phyloP scores from a whole-genome alignment of 2,888 invertebrate genomes.

The Ethmia dodecea region DNA sequence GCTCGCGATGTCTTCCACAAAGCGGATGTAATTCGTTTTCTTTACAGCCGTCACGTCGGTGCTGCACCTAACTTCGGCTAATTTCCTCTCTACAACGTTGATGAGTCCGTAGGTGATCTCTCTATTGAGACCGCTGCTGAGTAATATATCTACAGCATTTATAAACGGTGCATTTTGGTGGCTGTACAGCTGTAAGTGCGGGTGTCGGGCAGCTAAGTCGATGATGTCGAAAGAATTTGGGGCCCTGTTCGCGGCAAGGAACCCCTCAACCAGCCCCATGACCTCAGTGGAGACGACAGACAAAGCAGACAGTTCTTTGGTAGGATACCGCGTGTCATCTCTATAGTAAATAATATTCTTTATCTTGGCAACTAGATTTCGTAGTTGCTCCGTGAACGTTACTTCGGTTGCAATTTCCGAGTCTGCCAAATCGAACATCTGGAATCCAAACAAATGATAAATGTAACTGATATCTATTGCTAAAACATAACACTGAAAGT shows the following conservation, averaged over 20 bases:
- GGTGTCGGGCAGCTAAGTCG: constrained; percentile 60
- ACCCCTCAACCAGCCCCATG: constrained; percentile 79
- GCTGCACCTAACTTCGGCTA: constrained; percentile 60
- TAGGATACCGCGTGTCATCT: constrained; percentile 60
- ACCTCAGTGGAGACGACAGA: constrained; percentile 79
- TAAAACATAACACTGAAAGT: no score
- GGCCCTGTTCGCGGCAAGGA: constrained; percentile 65
- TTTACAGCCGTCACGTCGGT: constrained; percentile 62
- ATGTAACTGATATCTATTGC: no score
- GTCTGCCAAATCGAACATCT: constrained; percentile 84
- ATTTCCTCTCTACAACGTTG: constrained; percentile 68
- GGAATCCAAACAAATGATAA: no score
- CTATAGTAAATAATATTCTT: constrained; percentile 67
- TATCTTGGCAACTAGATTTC: constrained; percentile 67
- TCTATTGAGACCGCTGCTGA: constrained; percentile 68
- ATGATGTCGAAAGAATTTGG: constrained; percentile 70
- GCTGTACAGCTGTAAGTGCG: constrained; percentile 65
- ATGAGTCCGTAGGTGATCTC: constrained; percentile 71
- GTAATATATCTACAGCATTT: constrained; percentile 65
- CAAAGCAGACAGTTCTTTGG: constrained; percentile 74
- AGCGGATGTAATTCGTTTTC: constrained; percentile 66
- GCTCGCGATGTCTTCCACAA: constrained; percentile 68
- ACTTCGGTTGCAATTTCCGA: constrained; percentile 81
- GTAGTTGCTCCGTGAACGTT: constrained; percentile 82
- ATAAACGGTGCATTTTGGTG: constrained; percentile 71